A percentile compares a stretch with the other conserved stretches of the same genome.
phyloP scores from a whole-genome alignment of 2,888 invertebrate species.

The Fragum sueziense region DNA sequence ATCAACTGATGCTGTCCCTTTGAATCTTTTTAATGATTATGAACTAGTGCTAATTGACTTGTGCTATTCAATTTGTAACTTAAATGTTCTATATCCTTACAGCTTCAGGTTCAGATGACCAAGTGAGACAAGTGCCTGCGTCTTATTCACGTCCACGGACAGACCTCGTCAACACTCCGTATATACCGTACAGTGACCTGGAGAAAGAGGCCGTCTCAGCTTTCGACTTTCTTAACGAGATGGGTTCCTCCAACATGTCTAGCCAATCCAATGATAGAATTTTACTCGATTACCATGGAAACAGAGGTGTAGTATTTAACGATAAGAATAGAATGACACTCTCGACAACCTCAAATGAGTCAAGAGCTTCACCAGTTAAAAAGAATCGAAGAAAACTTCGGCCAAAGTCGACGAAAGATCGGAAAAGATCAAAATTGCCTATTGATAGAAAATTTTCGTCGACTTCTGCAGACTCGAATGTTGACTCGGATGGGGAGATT shows the following conservation, averaged over 20 bases:
- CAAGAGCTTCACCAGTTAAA: slow-evolving; percentile 50
- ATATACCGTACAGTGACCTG: slow-evolving; percentile 66
- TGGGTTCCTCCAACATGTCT: slow-evolving; percentile 58
- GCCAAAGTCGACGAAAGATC: slow-evolving; percentile 32
- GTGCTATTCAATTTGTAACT: too few species aligned
- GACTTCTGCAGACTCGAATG: slow-evolving; percentile 51
- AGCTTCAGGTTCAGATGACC: slow-evolving; percentile 60
- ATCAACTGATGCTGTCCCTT: too few species aligned
- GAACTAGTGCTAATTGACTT: too few species aligned
- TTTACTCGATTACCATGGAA: slow-evolving; percentile 30
- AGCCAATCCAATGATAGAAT: slow-evolving; percentile 47
- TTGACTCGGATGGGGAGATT: slow-evolving; percentile 35
- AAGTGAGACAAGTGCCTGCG: background rate
- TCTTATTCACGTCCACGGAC: slow-evolving; percentile 52
- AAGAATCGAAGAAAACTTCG: slow-evolving; percentile 52
- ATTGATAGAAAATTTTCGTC: slow-evolving; percentile 50
- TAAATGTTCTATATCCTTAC: too few species aligned
- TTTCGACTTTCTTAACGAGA: slow-evolving; percentile 73
- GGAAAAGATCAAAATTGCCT: background rate
- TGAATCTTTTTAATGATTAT: too few species aligned
- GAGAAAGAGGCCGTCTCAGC: slow-evolving; percentile 75
- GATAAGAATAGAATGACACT: slow-evolving; percentile 41
- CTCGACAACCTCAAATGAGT: slow-evolving; percentile 55
- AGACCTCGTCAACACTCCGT: slow-evolving; percentile 67
- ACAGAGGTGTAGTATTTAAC: background rate